phyloP scores from a whole-genome alignment of 1,140 invertebrate species.

The Uloborus diversus region DNA sequence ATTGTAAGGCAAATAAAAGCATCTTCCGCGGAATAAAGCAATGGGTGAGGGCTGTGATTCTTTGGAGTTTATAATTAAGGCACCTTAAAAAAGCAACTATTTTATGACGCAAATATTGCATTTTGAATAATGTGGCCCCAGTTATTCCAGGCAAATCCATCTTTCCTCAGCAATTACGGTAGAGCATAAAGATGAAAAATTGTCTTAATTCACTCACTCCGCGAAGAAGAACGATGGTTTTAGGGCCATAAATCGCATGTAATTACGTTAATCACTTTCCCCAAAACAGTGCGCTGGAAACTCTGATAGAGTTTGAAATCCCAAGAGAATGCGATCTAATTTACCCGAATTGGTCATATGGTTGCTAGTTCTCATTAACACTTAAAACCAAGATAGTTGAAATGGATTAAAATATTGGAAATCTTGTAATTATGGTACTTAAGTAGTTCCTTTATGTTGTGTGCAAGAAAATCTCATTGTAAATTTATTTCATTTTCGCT shows the following conservation, averaged over 20 bases:
- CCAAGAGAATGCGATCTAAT: too few relatives aligned
- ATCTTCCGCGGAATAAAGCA: background rate
- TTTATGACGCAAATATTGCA: background rate
- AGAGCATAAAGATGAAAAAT: conserved; percentile 15
- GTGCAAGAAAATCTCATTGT: too few relatives aligned
- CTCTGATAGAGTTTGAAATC: too few relatives aligned
- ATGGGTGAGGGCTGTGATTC: background rate
- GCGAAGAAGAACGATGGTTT: conserved; percentile 17
- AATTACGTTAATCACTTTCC: conserved; percentile 42
- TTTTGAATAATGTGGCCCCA: background rate
- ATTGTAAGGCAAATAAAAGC: background rate
- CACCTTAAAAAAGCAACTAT: background rate
- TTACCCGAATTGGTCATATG: too few relatives aligned
- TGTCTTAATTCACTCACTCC: background rate
- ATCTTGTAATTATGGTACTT: too few relatives aligned
- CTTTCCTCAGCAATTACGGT: conserved; percentile 1
- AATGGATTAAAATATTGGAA: too few relatives aligned
- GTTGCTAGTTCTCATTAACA: too few relatives aligned
- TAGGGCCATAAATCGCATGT: conserved; percentile 27
- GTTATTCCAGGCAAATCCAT: background rate
- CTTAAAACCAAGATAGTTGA: too few relatives aligned
- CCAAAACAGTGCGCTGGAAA: too few relatives aligned
- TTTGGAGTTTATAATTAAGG: background rate
- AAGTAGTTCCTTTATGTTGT: too few relatives aligned
- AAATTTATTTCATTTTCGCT: too few relatives aligned